Base-by-base conservation (phyloP, 2,797 vertebrate species). In the Steatocranus sp. region DNA sequence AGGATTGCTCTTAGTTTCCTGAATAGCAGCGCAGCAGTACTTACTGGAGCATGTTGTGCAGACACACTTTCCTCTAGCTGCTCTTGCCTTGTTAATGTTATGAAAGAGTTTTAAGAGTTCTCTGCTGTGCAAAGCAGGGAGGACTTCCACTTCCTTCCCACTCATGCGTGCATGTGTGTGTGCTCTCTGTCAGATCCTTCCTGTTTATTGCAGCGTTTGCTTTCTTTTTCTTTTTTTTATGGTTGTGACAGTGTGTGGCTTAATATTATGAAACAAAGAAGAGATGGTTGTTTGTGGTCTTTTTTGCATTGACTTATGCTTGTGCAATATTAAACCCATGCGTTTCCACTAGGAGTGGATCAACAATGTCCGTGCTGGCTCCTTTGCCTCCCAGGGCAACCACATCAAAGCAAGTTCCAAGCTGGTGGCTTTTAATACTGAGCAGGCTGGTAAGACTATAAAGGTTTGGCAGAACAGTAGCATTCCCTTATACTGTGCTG, bases 331-430 rank as follows among this genome's bases (percentile, higher is more conserved):
- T 25, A 32, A 53, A 12, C 8, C 10, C 8, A 1, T 86, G 32
- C 82, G 18, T 81, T 58, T 84, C 4, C 38, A 92, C 7, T 89
- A 99, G 98, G 97, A 90, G 84, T 99, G 98, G 98, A 97, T 99
- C 61, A 90, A 88, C 85, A 95, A 95, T 46, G 89, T 99, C 56
- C 96, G 94, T 80, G 96, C 94, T 0, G 96, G 96, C 76, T 96
- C 96, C 1, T 14, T 94, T 20, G 9, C 94, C 2, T 96, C 96
- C 81, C 96, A 93, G 58, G 97, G 97, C 38, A 97, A 93, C 93
- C 97, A 97, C 3, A 97, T 99, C 90, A 97, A 97, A 92, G 96
- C 97, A 14, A 98, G 96, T 93, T 93, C 97, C 91, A 92, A 74
- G 83, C 93, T 97, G 81, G 95, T 99, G 2, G 97, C 96, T 0